A percentile compares a stretch with the other conserved stretches of the same genome.
Evolutionary conservation across 1,140 invertebrate genomes (phyloP).

Genomic region (Kradibia gibbosae): DNA sequence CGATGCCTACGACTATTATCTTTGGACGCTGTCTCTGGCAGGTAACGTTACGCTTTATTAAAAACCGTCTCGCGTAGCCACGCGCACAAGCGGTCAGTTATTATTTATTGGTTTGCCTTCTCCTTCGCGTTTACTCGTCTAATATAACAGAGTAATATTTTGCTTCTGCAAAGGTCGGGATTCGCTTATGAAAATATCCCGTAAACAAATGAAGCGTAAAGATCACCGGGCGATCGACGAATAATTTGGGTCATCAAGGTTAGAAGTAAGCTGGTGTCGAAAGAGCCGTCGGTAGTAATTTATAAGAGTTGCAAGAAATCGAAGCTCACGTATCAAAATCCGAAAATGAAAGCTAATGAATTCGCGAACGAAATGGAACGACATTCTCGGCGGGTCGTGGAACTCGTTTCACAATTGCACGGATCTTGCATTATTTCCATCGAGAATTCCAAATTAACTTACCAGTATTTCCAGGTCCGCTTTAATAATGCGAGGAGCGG

Average conservation of each 20-base stretch:
- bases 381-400: neutral
- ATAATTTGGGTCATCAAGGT: conserved; percentile 6
- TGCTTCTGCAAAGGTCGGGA: no score
- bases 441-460: conserved; percentile 6
- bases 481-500: neutral
- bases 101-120: neutral
- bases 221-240: no score
- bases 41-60: conserved; percentile 69
- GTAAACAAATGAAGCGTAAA: neutral
- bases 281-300: conserved; percentile 1
- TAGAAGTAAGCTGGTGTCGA: neutral
- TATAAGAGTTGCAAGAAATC: conserved; percentile 10
- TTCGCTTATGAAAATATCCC: neutral
- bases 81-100: neutral
- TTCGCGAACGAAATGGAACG: conserved; percentile 15
- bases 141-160: no score
- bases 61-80: neutral
- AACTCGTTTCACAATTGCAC: conserved; percentile 24
- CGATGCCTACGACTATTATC: conserved; percentile 79
- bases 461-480: neutral
- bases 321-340: neutral
- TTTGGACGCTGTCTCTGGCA: conserved; percentile 81
- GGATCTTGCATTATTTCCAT: neutral
- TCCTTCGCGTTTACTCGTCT: no score
- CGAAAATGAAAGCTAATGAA: conserved; percentile 34